These are phyloP conservation scores for Scaptomyza hsui DNA, from an alignment of 1,140 invertebrate species.

Conservation along the genomic window DNA sequence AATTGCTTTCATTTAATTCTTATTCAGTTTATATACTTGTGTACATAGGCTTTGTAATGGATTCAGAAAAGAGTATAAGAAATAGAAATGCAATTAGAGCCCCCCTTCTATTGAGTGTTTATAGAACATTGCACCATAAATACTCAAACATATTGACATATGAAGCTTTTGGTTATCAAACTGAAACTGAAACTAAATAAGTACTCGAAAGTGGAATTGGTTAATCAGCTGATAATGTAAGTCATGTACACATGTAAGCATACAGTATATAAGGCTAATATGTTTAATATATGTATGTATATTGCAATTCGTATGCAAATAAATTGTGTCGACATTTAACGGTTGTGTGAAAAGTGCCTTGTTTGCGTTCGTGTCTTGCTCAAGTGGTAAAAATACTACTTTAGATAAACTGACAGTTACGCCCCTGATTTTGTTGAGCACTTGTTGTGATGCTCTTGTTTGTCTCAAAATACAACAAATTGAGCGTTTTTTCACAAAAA, in stretches of 20 bases:
- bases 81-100: background rate
- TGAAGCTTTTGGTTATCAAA: background rate
- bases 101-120: too few relatives aligned
- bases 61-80: too few relatives aligned
- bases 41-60: background rate
- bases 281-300: background rate
- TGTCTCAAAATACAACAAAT: too few relatives aligned
- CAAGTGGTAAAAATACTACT: conserved; percentile 43
- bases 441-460: conserved; percentile 2
- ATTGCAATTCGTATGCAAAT: conserved; percentile 43
- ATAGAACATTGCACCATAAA: background rate
- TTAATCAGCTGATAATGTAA: conserved; percentile 18
- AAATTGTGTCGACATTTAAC: conserved; percentile 38
- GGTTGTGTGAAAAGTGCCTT: conserved; percentile 45
- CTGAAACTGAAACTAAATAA: conserved; percentile 1
- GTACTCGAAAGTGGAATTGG: background rate
- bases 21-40: background rate
- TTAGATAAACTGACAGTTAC: conserved; percentile 22
- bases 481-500: too few relatives aligned
- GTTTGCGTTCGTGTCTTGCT: conserved; percentile 42
- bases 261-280: background rate
- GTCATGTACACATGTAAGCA: background rate
- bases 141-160: background rate
- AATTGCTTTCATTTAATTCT: conserved; percentile 28
- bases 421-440: conserved; percentile 6